These are phyloP conservation scores for Leguminivora glycinivorella DNA, from an alignment of 1,140 invertebrate species.

Conservation along the genomic window DNA sequence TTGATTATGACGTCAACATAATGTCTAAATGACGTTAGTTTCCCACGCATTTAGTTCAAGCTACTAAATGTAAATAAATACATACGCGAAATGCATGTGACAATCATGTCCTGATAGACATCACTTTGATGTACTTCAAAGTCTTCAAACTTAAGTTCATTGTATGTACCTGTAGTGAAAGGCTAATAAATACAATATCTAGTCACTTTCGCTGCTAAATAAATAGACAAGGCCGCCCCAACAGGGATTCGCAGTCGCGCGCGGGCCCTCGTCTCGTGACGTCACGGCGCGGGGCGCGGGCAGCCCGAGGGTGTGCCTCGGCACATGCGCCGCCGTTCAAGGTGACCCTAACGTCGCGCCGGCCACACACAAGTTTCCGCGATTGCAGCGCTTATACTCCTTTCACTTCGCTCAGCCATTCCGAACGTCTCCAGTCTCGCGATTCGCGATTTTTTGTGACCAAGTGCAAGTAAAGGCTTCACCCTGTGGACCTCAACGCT, in stretches of 20 bases:
- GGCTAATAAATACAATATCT: background rate
- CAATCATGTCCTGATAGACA: too few relatives aligned
- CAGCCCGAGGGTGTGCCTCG: slow-evolving; percentile 73
- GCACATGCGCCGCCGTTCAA: slow-evolving; percentile 73
- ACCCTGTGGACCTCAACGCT: slow-evolving; percentile 75
- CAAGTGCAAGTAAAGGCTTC: slow-evolving; percentile 69
- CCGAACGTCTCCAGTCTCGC: slow-evolving; percentile 35
- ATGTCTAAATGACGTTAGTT: too few relatives aligned
- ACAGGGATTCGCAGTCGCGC: background rate
- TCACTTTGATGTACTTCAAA: too few relatives aligned
- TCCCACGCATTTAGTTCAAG: too few relatives aligned
- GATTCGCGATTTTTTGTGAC: slow-evolving; percentile 62
- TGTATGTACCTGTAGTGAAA: too few relatives aligned
- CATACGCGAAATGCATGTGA: too few relatives aligned
- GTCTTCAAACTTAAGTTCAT: too few relatives aligned
- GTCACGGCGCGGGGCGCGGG: slow-evolving; percentile 49
- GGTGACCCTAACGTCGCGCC: slow-evolving; percentile 64
- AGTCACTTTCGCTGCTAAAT: background rate
- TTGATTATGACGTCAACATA: too few relatives aligned
- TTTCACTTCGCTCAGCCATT: slow-evolving; percentile 61
- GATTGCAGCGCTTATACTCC: slow-evolving; percentile 37
- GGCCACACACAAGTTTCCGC: slow-evolving; percentile 22
- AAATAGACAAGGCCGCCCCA: background rate
- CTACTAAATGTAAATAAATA: too few relatives aligned
- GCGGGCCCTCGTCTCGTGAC: slow-evolving; percentile 44